A percentile compares a stretch with the other conserved stretches of the same genome.
Conservation (phyloP, 1,140 invertebrate species). For the Drosophila rufa region DNA sequence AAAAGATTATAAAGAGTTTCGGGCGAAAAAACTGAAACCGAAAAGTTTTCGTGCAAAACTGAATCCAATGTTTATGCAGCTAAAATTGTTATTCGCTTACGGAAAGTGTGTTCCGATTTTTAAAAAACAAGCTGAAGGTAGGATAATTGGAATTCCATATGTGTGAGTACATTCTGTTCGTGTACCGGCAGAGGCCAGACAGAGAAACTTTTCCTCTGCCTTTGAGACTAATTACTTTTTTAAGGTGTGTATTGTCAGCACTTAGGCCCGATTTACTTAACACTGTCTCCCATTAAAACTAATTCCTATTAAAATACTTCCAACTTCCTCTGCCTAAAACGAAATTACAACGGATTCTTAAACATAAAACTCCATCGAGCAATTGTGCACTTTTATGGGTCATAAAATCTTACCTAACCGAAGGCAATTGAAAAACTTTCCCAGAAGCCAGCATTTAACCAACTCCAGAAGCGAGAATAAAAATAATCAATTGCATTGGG, state of each 20-base stretch:
- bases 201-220: too few relatives aligned
- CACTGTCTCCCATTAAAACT: not conserved
- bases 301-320: not conserved
- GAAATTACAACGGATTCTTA: not conserved
- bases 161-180: too few relatives aligned
- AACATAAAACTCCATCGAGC: not conserved
- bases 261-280: too few relatives aligned
- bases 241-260: too few relatives aligned
- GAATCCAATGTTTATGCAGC: constrained; percentile 23
- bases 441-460: constrained; percentile 42
- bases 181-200: too few relatives aligned
- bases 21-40: constrained; percentile 18
- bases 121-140: not conserved
- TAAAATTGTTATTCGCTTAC: not conserved
- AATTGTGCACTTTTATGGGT: constrained; percentile 35
- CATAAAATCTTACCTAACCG: constrained; percentile 42
- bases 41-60: constrained; percentile 30
- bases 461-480: constrained; percentile 24
- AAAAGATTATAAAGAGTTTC: constrained; percentile 25
- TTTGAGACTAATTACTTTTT: too few relatives aligned
- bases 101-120: not conserved
- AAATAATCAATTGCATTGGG: constrained; percentile 39
- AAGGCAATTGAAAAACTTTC: constrained; percentile 57
- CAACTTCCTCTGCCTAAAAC: not conserved
- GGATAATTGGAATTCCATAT: too few relatives aligned